Conservation (phyloP, 2,113 vertebrate species). For the Entomyzon cyanotis region DNA sequence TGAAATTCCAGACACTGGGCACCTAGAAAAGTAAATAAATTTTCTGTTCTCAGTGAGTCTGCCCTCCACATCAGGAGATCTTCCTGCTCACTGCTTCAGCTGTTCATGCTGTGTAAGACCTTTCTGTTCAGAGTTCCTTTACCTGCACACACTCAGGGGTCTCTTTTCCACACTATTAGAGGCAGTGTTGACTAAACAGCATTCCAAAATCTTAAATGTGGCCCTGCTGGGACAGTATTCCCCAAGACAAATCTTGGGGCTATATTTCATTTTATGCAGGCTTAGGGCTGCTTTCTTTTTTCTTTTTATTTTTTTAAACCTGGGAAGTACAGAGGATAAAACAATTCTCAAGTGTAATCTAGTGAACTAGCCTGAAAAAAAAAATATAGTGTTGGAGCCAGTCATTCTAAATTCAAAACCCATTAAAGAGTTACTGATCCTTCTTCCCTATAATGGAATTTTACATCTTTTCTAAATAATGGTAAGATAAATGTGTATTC, state of each 20-base stretch:
- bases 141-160: background rate
- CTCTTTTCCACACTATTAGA: background rate
- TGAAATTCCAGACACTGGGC: background rate
- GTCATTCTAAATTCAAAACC: conserved; percentile 20
- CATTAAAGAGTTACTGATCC: conserved; percentile 3
- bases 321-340: background rate
- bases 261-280: background rate
- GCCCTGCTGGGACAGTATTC: background rate
- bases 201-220: background rate
- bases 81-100: background rate
- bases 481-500: background rate
- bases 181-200: background rate
- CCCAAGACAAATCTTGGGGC: background rate
- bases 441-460: background rate
- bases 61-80: background rate
- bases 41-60: background rate
- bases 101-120: background rate
- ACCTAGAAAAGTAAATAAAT: background rate
- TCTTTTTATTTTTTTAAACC: background rate
- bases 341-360: background rate
- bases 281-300: background rate
- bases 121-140: background rate
- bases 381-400: background rate
- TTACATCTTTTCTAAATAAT: conserved; percentile 8
- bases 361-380: background rate